Percentiles rank a stretch among this genome's conserved stretches.
phyloP scores from a whole-genome alignment of 2,888 invertebrate species.

The Chironomus tentans region DNA sequence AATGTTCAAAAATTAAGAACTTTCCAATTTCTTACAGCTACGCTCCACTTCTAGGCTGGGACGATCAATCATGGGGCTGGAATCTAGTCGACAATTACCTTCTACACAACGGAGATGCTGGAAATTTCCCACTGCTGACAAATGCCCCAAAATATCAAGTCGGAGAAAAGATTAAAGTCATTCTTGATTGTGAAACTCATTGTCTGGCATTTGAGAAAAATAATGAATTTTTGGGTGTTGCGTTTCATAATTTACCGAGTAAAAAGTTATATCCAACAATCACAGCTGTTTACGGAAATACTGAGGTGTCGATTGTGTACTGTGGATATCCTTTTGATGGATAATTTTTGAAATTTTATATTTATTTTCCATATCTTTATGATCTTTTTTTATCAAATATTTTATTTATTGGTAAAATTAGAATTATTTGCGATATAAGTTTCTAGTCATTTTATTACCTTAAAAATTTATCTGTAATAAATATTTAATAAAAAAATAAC shows the following conservation, averaged over 20 bases:
- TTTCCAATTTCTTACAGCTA: constrained; percentile 50
- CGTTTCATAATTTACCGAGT: constrained; percentile 83
- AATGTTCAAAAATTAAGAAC: background rate
- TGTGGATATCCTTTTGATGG: constrained; percentile 94
- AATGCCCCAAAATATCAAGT: constrained; percentile 98
- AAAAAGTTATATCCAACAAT: constrained; percentile 91
- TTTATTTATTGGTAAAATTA: too few species aligned
- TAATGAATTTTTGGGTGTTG: constrained; percentile 96
- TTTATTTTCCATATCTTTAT: too few species aligned
- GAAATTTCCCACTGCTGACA: constrained; percentile 85
- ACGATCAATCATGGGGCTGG: constrained; percentile 99
- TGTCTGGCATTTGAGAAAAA: constrained; percentile 96
- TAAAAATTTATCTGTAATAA: too few species aligned
- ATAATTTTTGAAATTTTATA: constrained; percentile 44
- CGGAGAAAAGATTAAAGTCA: constrained; percentile 92
- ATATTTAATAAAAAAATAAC: too few species aligned
- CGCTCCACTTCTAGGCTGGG: constrained; percentile 80
- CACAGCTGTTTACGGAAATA: constrained; percentile 97
- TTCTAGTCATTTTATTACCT: too few species aligned
- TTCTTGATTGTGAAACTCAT: constrained; percentile 96
- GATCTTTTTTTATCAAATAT: too few species aligned
- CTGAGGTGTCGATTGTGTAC: constrained; percentile 98
- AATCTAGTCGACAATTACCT: constrained; percentile 96
- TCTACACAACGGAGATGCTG: constrained; percentile 91
- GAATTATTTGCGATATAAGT: too few species aligned